Evolutionary conservation across 2,888 invertebrate species (phyloP), one percentile per base, ranked within the genome.

Genomic region (Machimus atricapillus): DNA sequence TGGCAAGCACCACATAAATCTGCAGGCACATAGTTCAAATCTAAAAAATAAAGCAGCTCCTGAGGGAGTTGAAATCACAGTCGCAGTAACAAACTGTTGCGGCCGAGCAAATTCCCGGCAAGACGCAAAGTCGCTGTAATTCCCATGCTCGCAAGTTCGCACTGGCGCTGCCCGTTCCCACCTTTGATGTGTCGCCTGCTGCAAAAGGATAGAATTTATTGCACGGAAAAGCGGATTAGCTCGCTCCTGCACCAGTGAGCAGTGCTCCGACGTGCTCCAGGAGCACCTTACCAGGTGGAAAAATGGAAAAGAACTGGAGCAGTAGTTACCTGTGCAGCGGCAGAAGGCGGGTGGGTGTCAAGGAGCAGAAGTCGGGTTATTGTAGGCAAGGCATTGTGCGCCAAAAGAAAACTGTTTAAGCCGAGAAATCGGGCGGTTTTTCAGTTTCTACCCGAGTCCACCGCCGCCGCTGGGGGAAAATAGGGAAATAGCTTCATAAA

Each of bases 211-310:
- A 43, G 43, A 74, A 85, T 85, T 74, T 85, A 85, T 85, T 73
- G 74, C 85, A 9, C 14, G 46, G 23, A 85, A 85, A 85, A 85
- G 85, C 40, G 85, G 85, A 85, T 85, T 85, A 85, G 85, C 85
- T 23, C 27, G 37, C 43, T 23, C 37, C 78, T 46, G 27, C 14
- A 16, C 40, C 16, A 16, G 19, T 7, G 16, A 23, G 27, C 27
- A 14, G 46, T 16, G n/a, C 2, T 79, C 27, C 74, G 73, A 46
- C 23, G 40, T 85, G 74, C 85, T 40, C 85, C 40, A 43, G 40
- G n/a, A 43, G 9, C 27, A 23, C 46, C 23, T 74, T 27, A 27
- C 34, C n/a, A 19, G 66, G 12, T 83, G 37, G 43, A 46, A 37
- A 82, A 7, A 66, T 37, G n/a, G 31, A 40, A 66, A 56, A 56